Percentiles rank a stretch among this genome's conserved stretches.
Conservation (phyloP, 1,140 invertebrate genomes). For the Laupala kohalensis region DNA sequence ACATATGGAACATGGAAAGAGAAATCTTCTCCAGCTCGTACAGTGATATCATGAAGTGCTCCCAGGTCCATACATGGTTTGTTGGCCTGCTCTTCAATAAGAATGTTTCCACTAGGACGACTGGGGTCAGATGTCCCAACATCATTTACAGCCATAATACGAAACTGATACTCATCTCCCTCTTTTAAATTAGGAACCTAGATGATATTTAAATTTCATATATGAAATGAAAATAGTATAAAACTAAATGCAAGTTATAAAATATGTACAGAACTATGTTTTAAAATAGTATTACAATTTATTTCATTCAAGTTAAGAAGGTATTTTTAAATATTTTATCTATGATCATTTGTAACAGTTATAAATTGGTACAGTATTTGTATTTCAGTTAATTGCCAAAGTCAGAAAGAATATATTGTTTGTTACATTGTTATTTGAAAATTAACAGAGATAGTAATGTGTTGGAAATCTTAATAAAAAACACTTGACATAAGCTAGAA, state of each 20-base stretch:
- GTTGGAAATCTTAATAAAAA: too few relatives aligned
- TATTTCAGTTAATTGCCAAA: too few relatives aligned
- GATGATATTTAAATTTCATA: neutral
- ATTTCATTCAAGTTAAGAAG: neutral
- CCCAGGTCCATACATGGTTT: conserved; percentile 90
- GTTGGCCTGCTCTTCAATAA: conserved; percentile 89
- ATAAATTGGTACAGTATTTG: too few relatives aligned
- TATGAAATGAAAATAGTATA: too few relatives aligned
- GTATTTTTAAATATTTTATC: too few relatives aligned
- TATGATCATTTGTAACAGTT: too few relatives aligned
- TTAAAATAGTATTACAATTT: neutral
- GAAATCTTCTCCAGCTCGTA: conserved; percentile 94
- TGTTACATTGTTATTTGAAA: too few relatives aligned
- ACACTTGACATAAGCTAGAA: too few relatives aligned
- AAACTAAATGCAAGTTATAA: neutral
- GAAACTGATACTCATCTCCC: conserved; percentile 90
- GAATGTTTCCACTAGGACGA: conserved; percentile 68
- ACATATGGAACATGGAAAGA: conserved; percentile 89
- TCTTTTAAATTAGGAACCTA: conserved; percentile 73
- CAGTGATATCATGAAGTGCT: conserved; percentile 86
- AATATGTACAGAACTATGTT: neutral
- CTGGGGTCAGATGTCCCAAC: conserved; percentile 87
- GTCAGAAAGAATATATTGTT: too few relatives aligned
- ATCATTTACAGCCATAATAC: conserved; percentile 91
- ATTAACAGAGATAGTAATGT: too few relatives aligned